Evolutionary conservation across 2,797 vertebrate species (phyloP), one percentile per base, ranked within the genome.

Genomic region (Todus mexicanus): DNA sequence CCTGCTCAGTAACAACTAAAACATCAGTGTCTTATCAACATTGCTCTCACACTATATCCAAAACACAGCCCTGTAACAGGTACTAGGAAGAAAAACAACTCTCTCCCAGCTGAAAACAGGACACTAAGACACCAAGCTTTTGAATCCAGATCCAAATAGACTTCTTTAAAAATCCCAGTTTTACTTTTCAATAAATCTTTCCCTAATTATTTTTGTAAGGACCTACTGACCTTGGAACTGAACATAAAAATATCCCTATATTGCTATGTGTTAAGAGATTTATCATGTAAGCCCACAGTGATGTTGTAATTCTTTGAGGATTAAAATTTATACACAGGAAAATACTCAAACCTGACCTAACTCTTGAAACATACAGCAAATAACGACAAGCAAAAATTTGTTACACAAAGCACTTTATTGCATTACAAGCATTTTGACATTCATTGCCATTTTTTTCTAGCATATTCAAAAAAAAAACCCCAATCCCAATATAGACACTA

Each of bases 371-470:
- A 47, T 5, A 72, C 25, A 91, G 50, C 37, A 93, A 92, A 84
- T 13, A 92, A n/a, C 15, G 88, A 88, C 8, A 56, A 61, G 18
- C 63, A 91, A n/a, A 65, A 21, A 71, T 72, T 75, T 64, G 31
- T 91, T 91, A 94, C 40, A 79, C n/a, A 96, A 85, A 96, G 68
- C 33, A 81, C 74, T 96, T 96, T 94, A 97, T 91, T 96, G 89
- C 65, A 92, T 91, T 75, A 71, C 61, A 92, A 23, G 51, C 23
- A 45, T 64, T 48, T 20, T 53, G 79, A 78, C 79, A 84, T 66
- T 89, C 57, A 74, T 47, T 88, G 82, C 50, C 65, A 51, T 66
- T 87, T 47, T 13, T 57, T 92, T 80, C 51, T 72, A 80, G 51
- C 17, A 78, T 64, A 59, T 17, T 71, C 26, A 74, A 84, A 93